Base-by-base conservation (phyloP, 2,888 invertebrate genomes). In the Euproctis similis region DNA sequence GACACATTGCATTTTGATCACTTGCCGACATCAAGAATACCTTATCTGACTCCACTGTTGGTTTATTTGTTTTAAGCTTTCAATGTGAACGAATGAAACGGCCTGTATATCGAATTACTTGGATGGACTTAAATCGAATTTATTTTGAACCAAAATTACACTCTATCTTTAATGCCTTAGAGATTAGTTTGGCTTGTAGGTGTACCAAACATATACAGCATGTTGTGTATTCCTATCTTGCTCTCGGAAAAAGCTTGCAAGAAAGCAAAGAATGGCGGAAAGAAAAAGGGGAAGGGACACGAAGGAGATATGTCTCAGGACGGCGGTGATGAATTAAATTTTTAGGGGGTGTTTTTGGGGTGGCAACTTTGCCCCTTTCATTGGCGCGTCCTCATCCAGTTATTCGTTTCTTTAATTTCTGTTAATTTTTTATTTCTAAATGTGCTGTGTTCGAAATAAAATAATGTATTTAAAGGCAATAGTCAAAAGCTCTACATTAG, bases 241-340 rank as follows among this genome's bases (percentile, higher is more conserved):
- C 63, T 70, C 65, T 68, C 59, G 63, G 75, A 80, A 82, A 81
- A 82, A 81, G 75, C 75, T 74, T 72, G 71, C 73, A 81, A 82
- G 82, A 81, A 82, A 78, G 78, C 72, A 80, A 81, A 84, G 82
- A 82, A 84, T 76, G 72, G 77, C 59, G 67, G 65, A 72, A 77
- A 71, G 78, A 78, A 74, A 72, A 80, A 78, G 73, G 81, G 78
- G 73, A 72, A 70, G 76, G 76, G 75, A 74, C 74, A 66, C 53
- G 54, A 57, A 68, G 76, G 72, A 75, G 81, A 82, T 77, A 76
- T 80, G 81, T 82, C 81, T 77, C 76, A 69, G 70, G 59, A 57
- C 61, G 70, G 62, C 62, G 51, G 78, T 84, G 84, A 82, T 82
- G 84, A 84, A 84, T 84, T 84, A 82, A 84, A 84, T 84, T 84